These are phyloP conservation scores for Leptodirus hochenwartii DNA, from an alignment of 2,888 invertebrate species.

Conservation along the genomic window DNA sequence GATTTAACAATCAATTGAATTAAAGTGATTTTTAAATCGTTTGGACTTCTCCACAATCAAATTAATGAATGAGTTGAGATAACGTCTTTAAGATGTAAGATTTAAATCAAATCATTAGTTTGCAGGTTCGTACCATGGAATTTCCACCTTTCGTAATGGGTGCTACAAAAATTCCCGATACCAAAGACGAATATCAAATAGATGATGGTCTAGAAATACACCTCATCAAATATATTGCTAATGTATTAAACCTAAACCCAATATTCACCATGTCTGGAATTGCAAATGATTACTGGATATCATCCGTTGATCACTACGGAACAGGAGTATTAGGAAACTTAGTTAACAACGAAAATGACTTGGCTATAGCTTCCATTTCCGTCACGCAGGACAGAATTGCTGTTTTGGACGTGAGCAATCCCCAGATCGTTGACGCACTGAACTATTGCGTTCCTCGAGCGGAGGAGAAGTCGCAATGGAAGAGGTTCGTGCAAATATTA, in stretches of 20 bases:
- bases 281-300: constrained; percentile 13
- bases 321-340: constrained; percentile 9
- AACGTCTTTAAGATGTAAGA: too few relatives aligned
- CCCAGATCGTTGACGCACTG: constrained; percentile 20
- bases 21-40: too few relatives aligned
- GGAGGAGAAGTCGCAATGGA: constrained; percentile 11
- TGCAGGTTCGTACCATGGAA: constrained; percentile 18
- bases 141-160: constrained; percentile 21
- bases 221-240: constrained; percentile 16
- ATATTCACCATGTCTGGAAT: constrained; percentile 13
- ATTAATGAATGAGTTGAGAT: too few relatives aligned
- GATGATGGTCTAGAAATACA: constrained; percentile 18
- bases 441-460: constrained; percentile 23
- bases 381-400: constrained; percentile 16
- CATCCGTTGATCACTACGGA: too few relatives aligned
- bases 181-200: constrained; percentile 9
- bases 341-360: constrained; percentile 14
- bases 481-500: constrained; percentile 9
- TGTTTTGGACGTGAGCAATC: constrained; percentile 18
- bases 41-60: too few relatives aligned
- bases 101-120: too few relatives aligned
- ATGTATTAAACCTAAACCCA: constrained; percentile 17
- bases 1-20: too few relatives aligned
- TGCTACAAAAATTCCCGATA: constrained; percentile 10
- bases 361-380: constrained; percentile 21